These are phyloP conservation scores for Drosophila paulistorum DNA, from an alignment of 1,140 invertebrate species.

Conservation along the genomic window DNA sequence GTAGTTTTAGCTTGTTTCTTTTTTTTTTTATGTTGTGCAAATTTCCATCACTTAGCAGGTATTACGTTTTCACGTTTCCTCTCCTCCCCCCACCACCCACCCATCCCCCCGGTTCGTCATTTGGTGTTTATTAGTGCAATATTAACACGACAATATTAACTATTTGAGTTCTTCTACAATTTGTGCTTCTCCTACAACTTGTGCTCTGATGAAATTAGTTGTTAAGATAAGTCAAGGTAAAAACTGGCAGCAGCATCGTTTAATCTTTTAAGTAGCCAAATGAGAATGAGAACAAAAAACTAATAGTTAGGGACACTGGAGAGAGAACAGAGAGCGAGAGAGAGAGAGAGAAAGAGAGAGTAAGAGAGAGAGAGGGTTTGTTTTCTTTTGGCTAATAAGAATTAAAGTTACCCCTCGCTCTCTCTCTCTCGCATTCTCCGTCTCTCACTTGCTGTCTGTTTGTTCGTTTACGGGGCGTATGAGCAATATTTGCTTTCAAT, in stretches of 20 bases:
- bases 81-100: not conserved
- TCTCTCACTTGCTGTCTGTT: too few relatives aligned
- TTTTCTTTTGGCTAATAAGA: not conserved
- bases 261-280: conserved; percentile 11
- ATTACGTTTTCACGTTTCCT: conserved; percentile 30
- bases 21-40: conserved; percentile 24
- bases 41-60: conserved; percentile 42
- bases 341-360: not conserved
- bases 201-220: conserved; percentile 40
- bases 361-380: not conserved
- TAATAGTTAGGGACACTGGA: not conserved
- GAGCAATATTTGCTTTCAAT: conserved; percentile 33
- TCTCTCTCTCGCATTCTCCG: not conserved
- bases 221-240: conserved; percentile 7
- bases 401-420: not conserved
- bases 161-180: not conserved
- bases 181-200: not conserved
- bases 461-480: conserved; percentile 25
- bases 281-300: not conserved
- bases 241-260: conserved; percentile 8
- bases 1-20: too few relatives aligned
- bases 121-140: conserved; percentile 35
- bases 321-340: not conserved
- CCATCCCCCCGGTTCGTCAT: too few relatives aligned
- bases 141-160: conserved; percentile 12